Evolutionary conservation across 1,140 invertebrate species (phyloP), one percentile per base, ranked within the genome.

Genomic region (Branchinecta lynchi): DNA sequence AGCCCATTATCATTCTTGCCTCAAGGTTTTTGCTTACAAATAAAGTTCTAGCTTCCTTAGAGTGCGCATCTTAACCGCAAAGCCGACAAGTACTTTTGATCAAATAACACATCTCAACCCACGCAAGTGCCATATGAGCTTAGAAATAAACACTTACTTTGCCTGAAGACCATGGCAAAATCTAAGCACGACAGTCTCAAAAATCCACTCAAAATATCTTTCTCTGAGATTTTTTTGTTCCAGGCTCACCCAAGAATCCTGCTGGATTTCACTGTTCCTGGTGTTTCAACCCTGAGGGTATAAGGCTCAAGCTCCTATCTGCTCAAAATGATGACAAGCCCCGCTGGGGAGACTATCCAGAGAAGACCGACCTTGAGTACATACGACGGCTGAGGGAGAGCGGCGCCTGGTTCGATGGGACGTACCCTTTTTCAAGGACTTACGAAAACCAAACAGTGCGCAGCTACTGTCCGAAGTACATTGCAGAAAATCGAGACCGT

Each of bases 261-360:
- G 85, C 85, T 15, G 86, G 86, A 7, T 86, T 85, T 85, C 85
- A 80, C 73, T 87, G 86, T 74, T 80, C 85, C 73, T 82, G 82
- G 51, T 87, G 85, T 74, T 80, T 84, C 72, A 79, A 83, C 8
- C 82, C 85, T 0, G 79, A 81, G 8, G 81, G 84, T 73, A 84
- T 86, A 60, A 76, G 85, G 8, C 77, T 77, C 32, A 76, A 77
- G 71, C 73, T 86, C 46, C 72, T 77, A 75, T 71, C 75, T 15
- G 76, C 76, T 74, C 70, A 74, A 45, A 71, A 71, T 21, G 72
- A 70, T 20, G 71, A 72, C 65, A 72, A 72, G 43, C 73, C 73
- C 1, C 65, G 72, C 10, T 74, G 72, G 71, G 72, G 73, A 0
- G 69, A 70, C 45, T 71, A 45, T 21, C 71, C 71, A 7, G 68